Conservation (phyloP, 2,888 invertebrate species). For the Eudasyphora cyanicolor region DNA sequence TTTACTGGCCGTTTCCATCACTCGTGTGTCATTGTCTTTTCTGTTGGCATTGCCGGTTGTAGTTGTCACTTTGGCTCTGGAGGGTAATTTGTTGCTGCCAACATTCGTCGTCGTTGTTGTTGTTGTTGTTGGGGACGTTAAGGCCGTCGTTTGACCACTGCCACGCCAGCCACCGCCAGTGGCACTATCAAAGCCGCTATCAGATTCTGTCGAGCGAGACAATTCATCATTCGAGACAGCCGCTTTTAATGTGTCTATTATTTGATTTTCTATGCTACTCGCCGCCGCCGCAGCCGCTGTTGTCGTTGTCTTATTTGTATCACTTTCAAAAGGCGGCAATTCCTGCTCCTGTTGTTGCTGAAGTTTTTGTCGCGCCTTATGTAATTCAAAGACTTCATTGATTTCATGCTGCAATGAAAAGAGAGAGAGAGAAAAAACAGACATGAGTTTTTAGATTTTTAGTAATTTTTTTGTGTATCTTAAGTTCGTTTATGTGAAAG, state of each 20-base stretch:
- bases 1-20: conserved; percentile 64
- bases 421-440: conserved; percentile 39
- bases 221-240: conserved; percentile 75
- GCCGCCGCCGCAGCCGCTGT: background rate
- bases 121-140: conserved; percentile 41
- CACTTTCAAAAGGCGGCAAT: conserved; percentile 39
- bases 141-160: conserved; percentile 44
- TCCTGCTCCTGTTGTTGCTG: conserved; percentile 66
- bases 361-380: conserved; percentile 73
- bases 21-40: conserved; percentile 13
- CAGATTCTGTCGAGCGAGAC: conserved; percentile 76
- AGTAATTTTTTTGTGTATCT: background rate
- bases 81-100: conserved; percentile 66
- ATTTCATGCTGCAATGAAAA: conserved; percentile 77
- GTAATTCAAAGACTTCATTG: conserved; percentile 80
- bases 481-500: background rate
- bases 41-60: conserved; percentile 47
- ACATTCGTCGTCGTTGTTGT: conserved; percentile 60
- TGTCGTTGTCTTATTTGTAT: conserved; percentile 49
- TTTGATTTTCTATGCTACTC: conserved; percentile 55
- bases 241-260: conserved; percentile 65
- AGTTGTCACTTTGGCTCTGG: conserved; percentile 61
- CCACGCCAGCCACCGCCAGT: conserved; percentile 55
- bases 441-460: conserved; percentile 25
- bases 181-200: conserved; percentile 75